These are phyloP conservation scores for Cantharis rustica DNA, from an alignment of 2,888 invertebrate species.

Conservation along the genomic window DNA sequence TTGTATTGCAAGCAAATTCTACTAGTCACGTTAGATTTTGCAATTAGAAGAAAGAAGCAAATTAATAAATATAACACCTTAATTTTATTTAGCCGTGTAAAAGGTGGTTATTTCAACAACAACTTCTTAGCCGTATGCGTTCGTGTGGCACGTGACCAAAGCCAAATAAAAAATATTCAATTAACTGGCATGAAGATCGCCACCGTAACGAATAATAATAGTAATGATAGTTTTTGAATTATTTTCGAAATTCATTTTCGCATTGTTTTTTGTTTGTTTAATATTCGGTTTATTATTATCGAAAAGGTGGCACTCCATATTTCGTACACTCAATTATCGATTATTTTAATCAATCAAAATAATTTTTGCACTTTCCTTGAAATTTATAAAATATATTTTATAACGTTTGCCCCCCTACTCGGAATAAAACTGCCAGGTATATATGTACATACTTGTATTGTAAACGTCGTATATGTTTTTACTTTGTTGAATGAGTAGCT, in stretches of 20 bases:
- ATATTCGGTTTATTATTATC: neutral
- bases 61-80: neutral
- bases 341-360: neutral
- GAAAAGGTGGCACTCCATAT: neutral
- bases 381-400: neutral
- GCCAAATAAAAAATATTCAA: neutral
- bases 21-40: neutral
- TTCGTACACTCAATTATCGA: neutral
- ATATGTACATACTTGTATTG: constrained; percentile 19
- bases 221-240: neutral
- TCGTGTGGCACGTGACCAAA: neutral
- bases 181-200: neutral
- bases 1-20: neutral
- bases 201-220: neutral
- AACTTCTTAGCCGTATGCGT: neutral
- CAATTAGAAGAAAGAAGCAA: neutral
- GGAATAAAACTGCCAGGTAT: constrained; percentile 15
- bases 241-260: neutral
- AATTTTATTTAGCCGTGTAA: neutral
- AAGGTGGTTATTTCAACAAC: neutral
- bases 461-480: constrained; percentile 19
- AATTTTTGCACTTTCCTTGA: neutral
- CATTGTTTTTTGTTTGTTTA: neutral
- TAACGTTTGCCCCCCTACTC: constrained; percentile 6
- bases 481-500: constrained; percentile 17